These are phyloP conservation scores for Ceratotherium simum DNA, from an alignment of 2,113 vertebrate genomes.

Conservation along the genomic window DNA sequence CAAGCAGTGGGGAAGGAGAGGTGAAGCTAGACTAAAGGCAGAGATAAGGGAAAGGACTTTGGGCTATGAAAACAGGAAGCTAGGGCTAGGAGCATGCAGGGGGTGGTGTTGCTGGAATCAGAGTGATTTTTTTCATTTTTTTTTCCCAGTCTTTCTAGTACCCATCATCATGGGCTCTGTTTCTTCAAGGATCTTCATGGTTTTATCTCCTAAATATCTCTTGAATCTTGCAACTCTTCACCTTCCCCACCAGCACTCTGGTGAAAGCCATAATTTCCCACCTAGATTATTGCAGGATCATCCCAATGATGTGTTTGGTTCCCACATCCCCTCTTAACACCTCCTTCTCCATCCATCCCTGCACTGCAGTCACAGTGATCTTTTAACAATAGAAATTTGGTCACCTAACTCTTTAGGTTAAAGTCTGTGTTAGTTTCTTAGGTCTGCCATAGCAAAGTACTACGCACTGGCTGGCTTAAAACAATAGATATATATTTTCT, in stretches of 20 bases:
- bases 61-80: background rate
- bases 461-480: background rate
- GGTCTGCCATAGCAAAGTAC: background rate
- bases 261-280: background rate
- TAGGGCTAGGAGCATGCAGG: background rate
- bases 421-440: background rate
- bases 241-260: background rate
- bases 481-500: background rate
- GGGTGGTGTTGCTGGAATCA: background rate
- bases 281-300: background rate
- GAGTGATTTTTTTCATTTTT: background rate
- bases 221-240: background rate
- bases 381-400: background rate
- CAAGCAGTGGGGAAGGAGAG: background rate
- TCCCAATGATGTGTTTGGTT: too few species aligned
- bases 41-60: background rate
- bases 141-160: background rate
- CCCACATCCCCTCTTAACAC: background rate
- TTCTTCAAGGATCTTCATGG: background rate
- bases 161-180: background rate
- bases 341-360: background rate
- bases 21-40: background rate
- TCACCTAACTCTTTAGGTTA: background rate
- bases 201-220: background rate
- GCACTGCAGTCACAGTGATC: background rate